Percentiles rank a stretch among this genome's conserved stretches.
Conservation (phyloP, 1,140 invertebrate genomes). For the Dufourea novaeangliae region DNA sequence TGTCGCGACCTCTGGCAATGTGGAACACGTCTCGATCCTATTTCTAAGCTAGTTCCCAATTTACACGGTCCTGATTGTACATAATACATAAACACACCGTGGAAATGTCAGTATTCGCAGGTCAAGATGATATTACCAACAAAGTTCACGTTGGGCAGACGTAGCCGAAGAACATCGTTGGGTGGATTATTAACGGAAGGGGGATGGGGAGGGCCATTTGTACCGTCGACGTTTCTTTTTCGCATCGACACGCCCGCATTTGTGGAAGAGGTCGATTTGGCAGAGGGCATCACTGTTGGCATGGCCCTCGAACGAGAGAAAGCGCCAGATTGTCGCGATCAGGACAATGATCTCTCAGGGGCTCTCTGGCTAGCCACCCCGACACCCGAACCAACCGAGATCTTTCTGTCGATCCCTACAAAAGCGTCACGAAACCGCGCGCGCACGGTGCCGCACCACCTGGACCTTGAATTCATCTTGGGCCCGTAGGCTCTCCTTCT, state of each 20-base stretch:
- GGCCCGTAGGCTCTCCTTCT: constrained; percentile 13
- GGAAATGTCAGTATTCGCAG: too few species aligned
- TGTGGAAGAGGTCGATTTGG: constrained; percentile 55
- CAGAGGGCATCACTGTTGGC: constrained; percentile 56
- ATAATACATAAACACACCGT: constrained; percentile 10
- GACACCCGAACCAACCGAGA: constrained; percentile 30
- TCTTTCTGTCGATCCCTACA: constrained; percentile 50
- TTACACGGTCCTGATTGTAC: constrained; percentile 15
- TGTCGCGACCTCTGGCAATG: background rate
- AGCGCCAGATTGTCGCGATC: constrained; percentile 59
- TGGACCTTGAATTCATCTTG: constrained; percentile 48
- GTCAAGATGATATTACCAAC: background rate
- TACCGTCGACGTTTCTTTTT: constrained; percentile 40
- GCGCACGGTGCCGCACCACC: constrained; percentile 30
- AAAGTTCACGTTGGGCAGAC: background rate
- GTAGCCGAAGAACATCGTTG: background rate
- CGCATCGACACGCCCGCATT: constrained; percentile 31
- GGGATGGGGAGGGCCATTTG: constrained; percentile 29
- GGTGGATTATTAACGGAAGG: constrained; percentile 18
- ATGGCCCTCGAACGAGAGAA: constrained; percentile 26
- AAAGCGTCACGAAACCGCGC: constrained; percentile 44
- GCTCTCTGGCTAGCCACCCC: constrained; percentile 26
- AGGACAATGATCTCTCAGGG: constrained; percentile 65
- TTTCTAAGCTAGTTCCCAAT: constrained; percentile 9
- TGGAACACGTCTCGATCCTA: constrained; percentile 3